A percentile compares a stretch with the other conserved stretches of the same genome.
These are phyloP conservation scores for Quiscalus mexicanus DNA, from an alignment of 2,113 vertebrate genomes.

Conservation along the genomic window DNA sequence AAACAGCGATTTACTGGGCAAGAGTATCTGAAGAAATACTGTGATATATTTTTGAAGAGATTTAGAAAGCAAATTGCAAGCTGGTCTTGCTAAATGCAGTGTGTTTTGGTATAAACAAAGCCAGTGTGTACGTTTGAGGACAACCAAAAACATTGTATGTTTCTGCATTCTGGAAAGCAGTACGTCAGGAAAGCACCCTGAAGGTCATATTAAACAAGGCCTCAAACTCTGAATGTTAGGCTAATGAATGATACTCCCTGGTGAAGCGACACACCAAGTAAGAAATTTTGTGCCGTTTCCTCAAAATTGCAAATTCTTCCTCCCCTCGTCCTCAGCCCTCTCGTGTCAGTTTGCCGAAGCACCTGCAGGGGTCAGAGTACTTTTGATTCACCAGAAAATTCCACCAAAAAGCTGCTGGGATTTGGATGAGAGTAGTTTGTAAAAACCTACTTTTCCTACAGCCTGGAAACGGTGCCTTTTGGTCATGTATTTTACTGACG, in stretches of 20 bases:
- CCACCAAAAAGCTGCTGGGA: neutral
- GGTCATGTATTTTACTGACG: neutral
- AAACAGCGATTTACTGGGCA: neutral
- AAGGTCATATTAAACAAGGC: neutral
- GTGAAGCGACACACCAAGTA: neutral
- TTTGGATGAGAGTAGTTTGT: conserved; percentile 9
- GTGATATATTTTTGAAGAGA: neutral
- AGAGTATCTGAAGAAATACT: neutral
- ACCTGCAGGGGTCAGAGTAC: conserved; percentile 66
- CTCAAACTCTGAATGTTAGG: neutral
- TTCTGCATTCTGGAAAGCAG: neutral
- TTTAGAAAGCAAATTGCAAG: neutral
- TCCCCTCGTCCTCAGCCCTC: neutral
- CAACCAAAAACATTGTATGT: neutral
- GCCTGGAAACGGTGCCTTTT: neutral
- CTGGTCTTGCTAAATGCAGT: neutral
- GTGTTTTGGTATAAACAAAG: neutral
- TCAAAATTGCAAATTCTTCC: neutral
- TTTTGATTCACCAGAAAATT: conserved; percentile 52
- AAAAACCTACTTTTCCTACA: neutral
- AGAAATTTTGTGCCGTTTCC: neutral
- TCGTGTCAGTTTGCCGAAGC: neutral
- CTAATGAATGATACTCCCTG: accelerated
- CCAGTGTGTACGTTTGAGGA: neutral
- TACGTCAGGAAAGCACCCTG: neutral